Evolutionary conservation across 2,113 vertebrate species (phyloP).

Genomic region (Xyliphius kryptos): DNA sequence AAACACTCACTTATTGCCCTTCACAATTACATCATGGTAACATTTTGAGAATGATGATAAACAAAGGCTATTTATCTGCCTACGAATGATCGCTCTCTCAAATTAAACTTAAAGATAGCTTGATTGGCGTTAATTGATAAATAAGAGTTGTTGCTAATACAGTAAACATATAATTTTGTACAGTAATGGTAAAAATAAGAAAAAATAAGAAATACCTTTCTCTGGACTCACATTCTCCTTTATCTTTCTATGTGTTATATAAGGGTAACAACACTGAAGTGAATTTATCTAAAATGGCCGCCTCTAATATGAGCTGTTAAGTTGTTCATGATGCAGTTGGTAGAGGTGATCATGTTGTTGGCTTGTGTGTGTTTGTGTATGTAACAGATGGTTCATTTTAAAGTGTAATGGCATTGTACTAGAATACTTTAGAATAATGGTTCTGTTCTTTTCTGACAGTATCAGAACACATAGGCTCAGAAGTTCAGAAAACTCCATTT

Average conservation of each 20-base stretch:
- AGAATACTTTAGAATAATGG: neutral
- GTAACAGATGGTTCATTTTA: neutral
- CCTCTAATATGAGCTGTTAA: neutral
- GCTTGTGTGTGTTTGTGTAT: neutral
- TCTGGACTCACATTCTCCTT: neutral
- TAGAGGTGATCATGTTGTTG: neutral
- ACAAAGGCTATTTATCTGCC: no score
- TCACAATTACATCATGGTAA: no score
- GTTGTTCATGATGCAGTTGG: neutral
- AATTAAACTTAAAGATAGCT: no score
- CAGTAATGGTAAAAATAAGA: neutral
- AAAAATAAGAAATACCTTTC: neutral
- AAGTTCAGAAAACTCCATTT: conserved; percentile 51
- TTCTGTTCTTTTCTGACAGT: neutral
- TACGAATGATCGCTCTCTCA: no score
- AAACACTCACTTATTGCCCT: no score
- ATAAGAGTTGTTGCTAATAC: no score
- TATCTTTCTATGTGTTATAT: neutral
- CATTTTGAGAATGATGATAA: no score
- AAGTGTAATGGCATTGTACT: neutral
- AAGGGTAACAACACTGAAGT: neutral
- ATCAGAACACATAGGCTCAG: neutral
- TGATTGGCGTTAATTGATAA: no score
- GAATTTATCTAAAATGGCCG: neutral
- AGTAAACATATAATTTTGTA: no score